These are phyloP conservation scores for Thunnus albacares DNA, from an alignment of 2,797 vertebrate species.

Conservation along the genomic window DNA sequence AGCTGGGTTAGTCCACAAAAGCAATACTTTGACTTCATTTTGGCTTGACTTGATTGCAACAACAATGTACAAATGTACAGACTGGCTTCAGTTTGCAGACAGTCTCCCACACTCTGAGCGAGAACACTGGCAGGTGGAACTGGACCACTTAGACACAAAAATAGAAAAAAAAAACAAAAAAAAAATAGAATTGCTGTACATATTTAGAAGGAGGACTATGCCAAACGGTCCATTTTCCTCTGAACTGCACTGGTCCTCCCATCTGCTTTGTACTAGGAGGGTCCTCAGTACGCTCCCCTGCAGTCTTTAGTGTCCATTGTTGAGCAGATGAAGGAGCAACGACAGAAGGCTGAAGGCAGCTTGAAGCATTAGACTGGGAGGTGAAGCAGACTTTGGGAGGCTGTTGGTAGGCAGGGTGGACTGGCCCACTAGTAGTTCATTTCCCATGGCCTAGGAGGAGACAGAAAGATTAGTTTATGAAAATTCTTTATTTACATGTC, in stretches of 20 bases:
- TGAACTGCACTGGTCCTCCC: conserved; percentile 52
- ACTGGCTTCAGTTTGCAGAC: conserved; percentile 43
- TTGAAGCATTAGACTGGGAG: conserved; percentile 60
- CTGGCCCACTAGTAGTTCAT: conserved; percentile 81
- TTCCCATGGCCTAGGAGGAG: conserved; percentile 78
- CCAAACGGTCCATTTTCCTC: conserved; percentile 65
- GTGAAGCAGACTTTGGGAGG: conserved; percentile 71
- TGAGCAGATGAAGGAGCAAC: conserved; percentile 70
- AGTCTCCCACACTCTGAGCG: conserved; percentile 44
- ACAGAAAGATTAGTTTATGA: conserved; percentile 37
- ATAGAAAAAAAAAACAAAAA: conserved; percentile 68
- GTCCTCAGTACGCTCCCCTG: conserved; percentile 38
- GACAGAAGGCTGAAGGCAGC: conserved; percentile 74
- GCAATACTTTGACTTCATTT: conserved; percentile 64
- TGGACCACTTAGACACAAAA: conserved; percentile 77
- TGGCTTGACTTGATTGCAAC: conserved; percentile 63
- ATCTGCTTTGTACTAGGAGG: conserved; percentile 56
- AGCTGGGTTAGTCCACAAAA: conserved; percentile 69
- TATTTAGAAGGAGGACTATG: conserved; percentile 63
- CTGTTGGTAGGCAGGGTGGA: conserved; percentile 79
- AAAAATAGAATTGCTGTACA: conserved; percentile 76
- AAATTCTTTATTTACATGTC: background rate
- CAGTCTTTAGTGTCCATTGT: conserved; percentile 73
- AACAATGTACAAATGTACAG: conserved; percentile 81
- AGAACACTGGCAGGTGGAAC: conserved; percentile 58